phyloP scores from a whole-genome alignment of 2,113 vertebrate species.

The Peucedramus taeniatus region DNA sequence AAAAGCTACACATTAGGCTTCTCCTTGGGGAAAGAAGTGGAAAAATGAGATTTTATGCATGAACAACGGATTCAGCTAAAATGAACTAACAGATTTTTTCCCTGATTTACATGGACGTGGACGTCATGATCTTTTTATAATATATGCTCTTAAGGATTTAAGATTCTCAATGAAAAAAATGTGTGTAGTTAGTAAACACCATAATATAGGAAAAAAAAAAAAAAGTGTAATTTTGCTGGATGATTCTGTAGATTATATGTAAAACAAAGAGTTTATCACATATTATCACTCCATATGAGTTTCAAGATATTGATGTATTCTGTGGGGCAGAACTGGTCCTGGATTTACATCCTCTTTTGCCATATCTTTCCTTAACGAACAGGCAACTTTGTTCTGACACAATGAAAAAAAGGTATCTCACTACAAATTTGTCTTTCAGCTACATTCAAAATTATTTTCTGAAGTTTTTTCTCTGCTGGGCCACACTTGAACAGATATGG shows the following conservation, averaged over 20 bases:
- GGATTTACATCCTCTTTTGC: not conserved
- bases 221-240: not conserved
- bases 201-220: not conserved
- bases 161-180: not conserved
- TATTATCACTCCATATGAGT: not conserved
- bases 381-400: not conserved
- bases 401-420: not conserved
- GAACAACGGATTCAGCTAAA: not conserved
- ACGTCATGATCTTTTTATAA: not conserved
- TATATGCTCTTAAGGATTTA: not conserved
- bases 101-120: not conserved
- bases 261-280: not conserved
- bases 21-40: not conserved
- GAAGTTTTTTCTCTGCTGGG: not conserved
- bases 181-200: not conserved
- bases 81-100: not conserved
- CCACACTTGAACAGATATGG: not conserved
- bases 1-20: not conserved
- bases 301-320: not conserved
- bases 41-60: not conserved
- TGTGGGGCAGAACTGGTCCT: not conserved
- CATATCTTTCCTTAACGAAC: not conserved
- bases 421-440: not conserved
- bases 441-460: not conserved
- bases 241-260: not conserved